phyloP scores from a whole-genome alignment of 2,888 invertebrate genomes.

The Strigamia crassipes region DNA sequence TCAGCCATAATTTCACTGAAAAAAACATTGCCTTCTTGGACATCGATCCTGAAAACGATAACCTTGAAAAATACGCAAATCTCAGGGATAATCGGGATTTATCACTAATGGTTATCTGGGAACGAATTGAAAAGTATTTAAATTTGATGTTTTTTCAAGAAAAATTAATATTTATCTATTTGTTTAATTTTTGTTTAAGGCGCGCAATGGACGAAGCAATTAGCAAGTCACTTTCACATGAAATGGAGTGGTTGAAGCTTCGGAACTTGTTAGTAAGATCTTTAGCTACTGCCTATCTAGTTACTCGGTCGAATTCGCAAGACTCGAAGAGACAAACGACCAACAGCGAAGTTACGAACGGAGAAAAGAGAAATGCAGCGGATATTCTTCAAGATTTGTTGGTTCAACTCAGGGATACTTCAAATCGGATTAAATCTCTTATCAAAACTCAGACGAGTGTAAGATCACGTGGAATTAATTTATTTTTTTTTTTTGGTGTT shows the following conservation, averaged over 20 bases:
- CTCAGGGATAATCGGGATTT: slow-evolving; percentile 77
- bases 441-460: slow-evolving; percentile 14
- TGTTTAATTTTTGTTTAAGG: background rate
- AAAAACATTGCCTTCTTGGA: slow-evolving; percentile 66
- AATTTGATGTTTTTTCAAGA: background rate
- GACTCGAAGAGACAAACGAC: slow-evolving; percentile 38
- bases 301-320: slow-evolving; percentile 39
- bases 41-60: slow-evolving; percentile 67
- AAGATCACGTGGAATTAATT: background rate
- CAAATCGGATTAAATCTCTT: background rate
- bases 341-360: slow-evolving; percentile 46
- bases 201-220: background rate
- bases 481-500: background rate
- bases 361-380: slow-evolving; percentile 44
- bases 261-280: slow-evolving; percentile 58
- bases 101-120: slow-evolving; percentile 72
- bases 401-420: slow-evolving; percentile 44
- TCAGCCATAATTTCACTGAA: slow-evolving; percentile 58
- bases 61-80: slow-evolving; percentile 65
- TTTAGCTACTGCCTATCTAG: slow-evolving; percentile 55
- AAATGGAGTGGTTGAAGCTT: slow-evolving; percentile 56
- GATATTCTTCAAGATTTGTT: slow-evolving; percentile 47
- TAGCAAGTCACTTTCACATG: background rate
- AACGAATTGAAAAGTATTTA: slow-evolving; percentile 58
- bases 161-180: slow-evolving; percentile 27